Percentiles rank a stretch among this genome's conserved stretches.
These are phyloP conservation scores for Spodoptera exigua DNA, from an alignment of 2,888 invertebrate genomes.

Conservation along the genomic window DNA sequence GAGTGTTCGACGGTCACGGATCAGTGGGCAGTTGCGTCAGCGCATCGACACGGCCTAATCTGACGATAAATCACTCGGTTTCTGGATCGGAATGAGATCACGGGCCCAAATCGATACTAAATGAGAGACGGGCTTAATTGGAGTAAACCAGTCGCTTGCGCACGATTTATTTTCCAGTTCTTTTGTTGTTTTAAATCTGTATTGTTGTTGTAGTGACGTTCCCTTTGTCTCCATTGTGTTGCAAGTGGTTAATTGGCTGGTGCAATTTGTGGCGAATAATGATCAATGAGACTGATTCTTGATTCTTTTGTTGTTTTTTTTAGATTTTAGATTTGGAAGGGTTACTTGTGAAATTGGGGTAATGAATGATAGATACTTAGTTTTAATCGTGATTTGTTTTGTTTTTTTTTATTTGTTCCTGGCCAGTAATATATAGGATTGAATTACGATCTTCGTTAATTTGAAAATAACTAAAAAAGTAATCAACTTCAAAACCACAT, in stretches of 20 bases:
- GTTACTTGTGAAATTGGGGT: constrained; percentile 10
- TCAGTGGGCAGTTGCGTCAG: constrained; percentile 85
- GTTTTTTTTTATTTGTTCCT: not conserved
- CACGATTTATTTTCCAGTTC: constrained; percentile 57
- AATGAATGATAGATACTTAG: constrained; percentile 4
- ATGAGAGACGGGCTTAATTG: constrained; percentile 77
- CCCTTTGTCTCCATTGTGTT: constrained; percentile 53
- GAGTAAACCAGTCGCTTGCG: constrained; percentile 60
- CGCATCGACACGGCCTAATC: constrained; percentile 77
- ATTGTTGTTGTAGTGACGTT: constrained; percentile 56
- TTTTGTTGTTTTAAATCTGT: constrained; percentile 56
- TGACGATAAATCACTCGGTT: constrained; percentile 80
- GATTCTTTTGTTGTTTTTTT: constrained; percentile 24
- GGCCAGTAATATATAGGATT: no score
- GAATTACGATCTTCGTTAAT: no score
- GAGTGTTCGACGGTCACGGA: constrained; percentile 85
- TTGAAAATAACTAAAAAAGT: no score
- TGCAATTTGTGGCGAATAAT: constrained; percentile 53
- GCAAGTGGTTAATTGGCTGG: constrained; percentile 57
- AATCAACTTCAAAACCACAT: no score
- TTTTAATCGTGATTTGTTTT: not conserved
- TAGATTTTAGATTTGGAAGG: constrained; percentile 7
- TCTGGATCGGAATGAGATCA: constrained; percentile 87
- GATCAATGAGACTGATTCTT: constrained; percentile 19
- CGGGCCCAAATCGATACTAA: constrained; percentile 75